phyloP scores from a whole-genome alignment of 1,140 invertebrate genomes.

The Diplogasteroides magnus region DNA sequence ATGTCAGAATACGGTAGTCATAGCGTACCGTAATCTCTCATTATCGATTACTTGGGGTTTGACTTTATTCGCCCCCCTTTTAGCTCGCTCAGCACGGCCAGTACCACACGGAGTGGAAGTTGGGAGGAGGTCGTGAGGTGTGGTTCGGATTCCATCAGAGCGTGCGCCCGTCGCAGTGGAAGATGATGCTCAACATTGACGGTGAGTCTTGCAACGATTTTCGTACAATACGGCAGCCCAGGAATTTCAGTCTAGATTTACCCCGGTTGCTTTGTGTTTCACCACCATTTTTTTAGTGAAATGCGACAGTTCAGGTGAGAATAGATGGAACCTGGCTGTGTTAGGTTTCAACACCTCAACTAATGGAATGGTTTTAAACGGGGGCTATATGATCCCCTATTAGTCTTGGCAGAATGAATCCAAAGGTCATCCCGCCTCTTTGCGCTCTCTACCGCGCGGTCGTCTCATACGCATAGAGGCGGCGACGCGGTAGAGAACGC shows the following conservation, averaged over 20 bases:
- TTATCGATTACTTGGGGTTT: neutral
- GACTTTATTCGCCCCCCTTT: neutral
- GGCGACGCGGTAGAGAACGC: too few relatives aligned
- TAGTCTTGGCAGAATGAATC: too few relatives aligned
- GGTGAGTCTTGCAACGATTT: constrained; percentile 61
- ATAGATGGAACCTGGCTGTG: too few relatives aligned
- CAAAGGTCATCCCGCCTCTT: constrained; percentile 75
- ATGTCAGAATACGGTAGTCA: constrained; percentile 20
- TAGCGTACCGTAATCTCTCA: constrained; percentile 1
- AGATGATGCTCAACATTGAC: constrained; percentile 99
- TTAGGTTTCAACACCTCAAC: too few relatives aligned
- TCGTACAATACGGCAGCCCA: neutral
- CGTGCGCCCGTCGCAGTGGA: constrained; percentile 97
- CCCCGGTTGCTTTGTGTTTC: constrained; percentile 12
- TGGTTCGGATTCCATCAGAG: constrained; percentile 99
- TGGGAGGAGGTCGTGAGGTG: constrained; percentile 95
- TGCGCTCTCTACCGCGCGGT: constrained; percentile 99
- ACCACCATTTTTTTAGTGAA: too few relatives aligned
- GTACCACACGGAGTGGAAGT: constrained; percentile 47
- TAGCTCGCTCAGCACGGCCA: constrained; percentile 27
- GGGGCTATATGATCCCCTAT: too few relatives aligned
- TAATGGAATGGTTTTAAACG: too few relatives aligned
- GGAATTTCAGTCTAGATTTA: neutral
- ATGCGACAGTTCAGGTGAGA: too few relatives aligned
- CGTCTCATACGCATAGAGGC: too few relatives aligned